phyloP scores from a whole-genome alignment of 2,888 invertebrate genomes.

The Gastracanthus pulcherrimus region DNA sequence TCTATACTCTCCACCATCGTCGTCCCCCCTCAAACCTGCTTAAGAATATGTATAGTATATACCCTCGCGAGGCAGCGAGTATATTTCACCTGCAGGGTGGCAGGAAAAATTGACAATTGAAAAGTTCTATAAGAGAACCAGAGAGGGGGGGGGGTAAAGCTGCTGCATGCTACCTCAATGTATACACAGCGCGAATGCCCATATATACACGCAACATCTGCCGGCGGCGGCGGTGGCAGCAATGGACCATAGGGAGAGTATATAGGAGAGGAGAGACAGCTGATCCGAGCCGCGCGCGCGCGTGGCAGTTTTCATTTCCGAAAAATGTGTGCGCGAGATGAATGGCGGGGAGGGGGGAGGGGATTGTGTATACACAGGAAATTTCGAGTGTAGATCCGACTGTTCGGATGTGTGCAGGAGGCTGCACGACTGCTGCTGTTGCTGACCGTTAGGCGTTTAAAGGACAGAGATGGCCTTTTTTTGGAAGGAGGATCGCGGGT shows the following conservation, averaged over 20 bases:
- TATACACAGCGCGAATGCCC: constrained; percentile 1
- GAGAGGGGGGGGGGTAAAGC: constrained; percentile 38
- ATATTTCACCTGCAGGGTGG: constrained; percentile 68
- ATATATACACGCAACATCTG: constrained; percentile 55
- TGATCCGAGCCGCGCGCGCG: constrained; percentile 63
- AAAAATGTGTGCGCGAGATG: constrained; percentile 56
- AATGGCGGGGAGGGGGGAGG: neutral
- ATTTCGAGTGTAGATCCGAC: neutral
- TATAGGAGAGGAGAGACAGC: constrained; percentile 63
- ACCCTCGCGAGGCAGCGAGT: constrained; percentile 41
- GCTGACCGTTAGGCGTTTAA: constrained; percentile 50
- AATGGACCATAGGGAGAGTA: too few species aligned
- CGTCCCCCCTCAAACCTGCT: constrained; percentile 32
- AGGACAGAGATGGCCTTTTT: constrained; percentile 24
- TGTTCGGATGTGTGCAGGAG: too few species aligned
- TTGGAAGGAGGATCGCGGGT: neutral
- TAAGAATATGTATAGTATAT: neutral
- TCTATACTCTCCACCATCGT: neutral
- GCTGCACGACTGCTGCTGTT: neutral
- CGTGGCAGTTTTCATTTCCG: constrained; percentile 67
- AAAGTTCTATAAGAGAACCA: constrained; percentile 50
- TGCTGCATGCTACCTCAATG: constrained; percentile 6
- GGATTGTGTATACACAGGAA: constrained; percentile 23
- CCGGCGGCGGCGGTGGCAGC: constrained; percentile 36
- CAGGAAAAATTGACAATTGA: constrained; percentile 66